Evolutionary conservation across 64 coral and sea anemone genomes (phyloP), one percentile per base, ranked within the genome.

Genomic region (Anthopleura sola): DNA sequence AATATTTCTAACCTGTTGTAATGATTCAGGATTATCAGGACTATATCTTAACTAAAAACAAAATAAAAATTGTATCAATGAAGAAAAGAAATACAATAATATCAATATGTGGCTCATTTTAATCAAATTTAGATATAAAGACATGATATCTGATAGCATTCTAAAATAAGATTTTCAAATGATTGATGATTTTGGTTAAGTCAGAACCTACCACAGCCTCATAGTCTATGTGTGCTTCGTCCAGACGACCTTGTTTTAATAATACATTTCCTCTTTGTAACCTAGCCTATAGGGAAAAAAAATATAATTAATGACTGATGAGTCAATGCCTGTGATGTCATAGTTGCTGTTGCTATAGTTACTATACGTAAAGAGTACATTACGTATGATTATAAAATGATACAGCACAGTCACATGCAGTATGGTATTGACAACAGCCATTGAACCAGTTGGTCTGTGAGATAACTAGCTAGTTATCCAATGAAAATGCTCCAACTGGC

Each of bases 221-320:
- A 88, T 94, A 98, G 66, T 98, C 96, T 84, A 94, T 94, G 54
- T 98, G 96, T 62, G 96, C 96, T 88, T 94, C 90, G 71, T 98
- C 96, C 37, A 94, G 75, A 60, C 90, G 82, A 17, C 96, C 96
- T 87, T 94, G 93, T 58, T 98, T 98, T 60, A 98, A 60, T 39
- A 94, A 75, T 56, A 98, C 90, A 90, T 99, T 99, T 28, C 96
- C 96, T 85, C 96, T 57, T 87, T 94, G 96, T 66, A 99, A 50
- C 28, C 93, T 87, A 81, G 92, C 96, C 96, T 97, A 66, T 13
- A 90, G 33, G 16, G 3, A 32, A 90, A 74, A 46, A 0, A 53
- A 44, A 6, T 44, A 44, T 44, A 8, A 44, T 44, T 0, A 66
- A 56, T 56, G 20, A 20, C 55, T 56, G 55, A 56, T 18, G 19